Evolutionary conservation across 1,140 invertebrate species (phyloP).

Genomic region (Drosophila nigromelanica): DNA sequence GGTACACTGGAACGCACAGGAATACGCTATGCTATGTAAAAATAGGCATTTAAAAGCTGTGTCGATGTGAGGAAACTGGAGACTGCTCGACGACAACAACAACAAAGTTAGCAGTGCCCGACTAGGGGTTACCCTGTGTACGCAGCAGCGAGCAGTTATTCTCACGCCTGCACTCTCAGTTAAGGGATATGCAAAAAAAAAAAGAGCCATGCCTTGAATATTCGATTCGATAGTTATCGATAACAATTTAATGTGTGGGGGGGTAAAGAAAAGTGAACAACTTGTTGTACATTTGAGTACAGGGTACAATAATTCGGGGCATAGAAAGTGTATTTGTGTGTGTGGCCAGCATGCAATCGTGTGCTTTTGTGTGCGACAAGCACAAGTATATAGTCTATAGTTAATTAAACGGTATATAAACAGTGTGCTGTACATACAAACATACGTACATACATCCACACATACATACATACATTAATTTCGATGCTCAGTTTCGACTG

Average conservation of each 20-base stretch:
- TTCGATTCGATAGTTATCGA: no score
- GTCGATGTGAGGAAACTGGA: slow-evolving; percentile 23
- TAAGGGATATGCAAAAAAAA: no score
- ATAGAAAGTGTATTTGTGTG: slow-evolving; percentile 12
- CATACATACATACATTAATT: slow-evolving; percentile 18
- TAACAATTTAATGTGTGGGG: no score
- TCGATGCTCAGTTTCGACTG: slow-evolving; percentile 70
- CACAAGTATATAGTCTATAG: slow-evolving; percentile 54
- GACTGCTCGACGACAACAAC: slow-evolving; percentile 35
- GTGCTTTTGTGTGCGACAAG: slow-evolving; percentile 34
- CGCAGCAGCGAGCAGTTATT: no score
- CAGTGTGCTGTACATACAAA: slow-evolving; percentile 18
- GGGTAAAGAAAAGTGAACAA: no score
- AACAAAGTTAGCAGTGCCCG: neutral
- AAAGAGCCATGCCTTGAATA: no score
- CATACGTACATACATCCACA: slow-evolving; percentile 1
- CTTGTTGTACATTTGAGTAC: no score
- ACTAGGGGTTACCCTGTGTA: no score
- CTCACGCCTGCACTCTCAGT: no score
- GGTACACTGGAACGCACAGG: neutral
- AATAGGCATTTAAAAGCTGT: slow-evolving; percentile 7
- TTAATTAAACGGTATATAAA: slow-evolving; percentile 63
- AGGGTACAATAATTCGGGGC: slow-evolving; percentile 3
- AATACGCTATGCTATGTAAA: slow-evolving; percentile 11
- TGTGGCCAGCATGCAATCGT: slow-evolving; percentile 44